phyloP scores from a whole-genome alignment of 2,797 vertebrate genomes.

The Melopsittacus undulatus region DNA sequence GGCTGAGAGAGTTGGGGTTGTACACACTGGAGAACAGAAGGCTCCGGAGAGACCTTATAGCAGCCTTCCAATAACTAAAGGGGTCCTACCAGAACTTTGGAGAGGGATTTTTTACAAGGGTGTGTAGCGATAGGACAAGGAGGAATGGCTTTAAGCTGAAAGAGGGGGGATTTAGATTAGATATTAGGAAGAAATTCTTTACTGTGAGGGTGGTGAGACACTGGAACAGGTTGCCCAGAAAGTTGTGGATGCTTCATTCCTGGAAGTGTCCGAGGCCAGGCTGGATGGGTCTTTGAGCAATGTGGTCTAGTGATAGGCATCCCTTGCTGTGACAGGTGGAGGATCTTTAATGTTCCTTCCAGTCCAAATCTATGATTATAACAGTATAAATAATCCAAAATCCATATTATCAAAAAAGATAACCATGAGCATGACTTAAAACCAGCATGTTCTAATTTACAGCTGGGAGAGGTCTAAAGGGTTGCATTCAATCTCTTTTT shows the following conservation, averaged over 20 bases:
- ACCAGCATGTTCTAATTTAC: neutral
- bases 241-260: too few relatives aligned
- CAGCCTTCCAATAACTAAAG: neutral
- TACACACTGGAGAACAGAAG: neutral
- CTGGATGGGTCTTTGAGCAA: neutral
- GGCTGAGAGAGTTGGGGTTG: neutral
- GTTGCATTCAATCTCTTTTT: neutral
- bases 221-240: neutral
- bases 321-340: neutral
- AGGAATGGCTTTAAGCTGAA: neutral
- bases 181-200: neutral
- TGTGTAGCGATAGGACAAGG: neutral
- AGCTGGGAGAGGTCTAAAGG: neutral
- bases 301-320: neutral
- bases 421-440: neutral
- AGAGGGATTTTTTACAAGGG: neutral
- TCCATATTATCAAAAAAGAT: neutral
- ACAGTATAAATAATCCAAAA: neutral
- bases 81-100: neutral
- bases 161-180: neutral
- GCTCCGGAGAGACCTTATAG: neutral
- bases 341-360: neutral
- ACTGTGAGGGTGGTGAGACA: neutral
- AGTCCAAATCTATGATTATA: neutral
- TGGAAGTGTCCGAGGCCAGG: neutral